Evolutionary conservation across 2,797 vertebrate species (phyloP).

Genomic region (Acanthornis magna): DNA sequence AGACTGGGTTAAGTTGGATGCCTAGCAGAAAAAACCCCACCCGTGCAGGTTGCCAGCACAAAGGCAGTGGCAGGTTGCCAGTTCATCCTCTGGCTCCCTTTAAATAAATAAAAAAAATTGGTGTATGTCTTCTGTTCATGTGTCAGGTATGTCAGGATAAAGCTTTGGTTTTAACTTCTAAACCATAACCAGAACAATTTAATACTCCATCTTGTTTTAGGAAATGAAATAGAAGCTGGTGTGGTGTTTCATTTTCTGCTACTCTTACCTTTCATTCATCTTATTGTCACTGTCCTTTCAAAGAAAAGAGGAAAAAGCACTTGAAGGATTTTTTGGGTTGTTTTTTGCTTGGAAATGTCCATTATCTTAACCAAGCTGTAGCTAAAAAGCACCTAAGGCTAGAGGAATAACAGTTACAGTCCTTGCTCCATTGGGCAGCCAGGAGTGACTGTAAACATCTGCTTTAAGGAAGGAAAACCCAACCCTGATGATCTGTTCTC

Average conservation of each 20-base stretch:
- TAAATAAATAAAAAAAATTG: background rate
- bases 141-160: background rate
- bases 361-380: background rate
- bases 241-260: background rate
- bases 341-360: background rate
- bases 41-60: background rate
- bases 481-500: background rate
- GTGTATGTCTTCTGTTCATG: background rate
- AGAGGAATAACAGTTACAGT: background rate
- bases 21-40: fast-evolving
- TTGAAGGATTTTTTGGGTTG: too few relatives aligned
- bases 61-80: background rate
- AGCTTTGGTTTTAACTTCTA: background rate
- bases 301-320: background rate
- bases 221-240: background rate
- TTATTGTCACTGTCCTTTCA: background rate
- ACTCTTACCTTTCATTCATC: background rate
- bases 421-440: background rate
- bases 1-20: background rate
- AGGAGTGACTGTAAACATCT: background rate
- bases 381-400: background rate
- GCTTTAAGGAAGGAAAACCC: background rate
- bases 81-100: background rate
- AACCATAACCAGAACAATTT: background rate
- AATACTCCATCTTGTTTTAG: background rate